Percentiles rank a stretch among this genome's conserved stretches.
phyloP scores from a whole-genome alignment of 2,113 vertebrate genomes.

The Triplophysa siluroides region DNA sequence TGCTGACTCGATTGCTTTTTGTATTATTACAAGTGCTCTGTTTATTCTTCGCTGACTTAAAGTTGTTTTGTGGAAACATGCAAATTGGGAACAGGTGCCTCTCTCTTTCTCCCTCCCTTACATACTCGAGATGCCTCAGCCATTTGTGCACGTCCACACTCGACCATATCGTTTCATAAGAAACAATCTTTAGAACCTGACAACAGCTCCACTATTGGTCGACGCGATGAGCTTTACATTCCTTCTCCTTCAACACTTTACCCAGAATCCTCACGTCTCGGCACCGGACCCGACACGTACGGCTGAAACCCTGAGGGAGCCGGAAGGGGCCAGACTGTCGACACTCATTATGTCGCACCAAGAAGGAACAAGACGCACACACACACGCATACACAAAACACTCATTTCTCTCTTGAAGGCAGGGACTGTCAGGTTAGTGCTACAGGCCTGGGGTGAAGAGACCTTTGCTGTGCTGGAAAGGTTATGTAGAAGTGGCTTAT shows the following conservation, averaged over 20 bases:
- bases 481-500: conserved; percentile 62
- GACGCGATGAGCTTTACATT: conserved; percentile 69
- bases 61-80: conserved; percentile 21
- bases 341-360: conserved; percentile 67
- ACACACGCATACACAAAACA: conserved; percentile 35
- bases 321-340: conserved; percentile 60
- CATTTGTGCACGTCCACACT: not conserved
- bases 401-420: conserved; percentile 41
- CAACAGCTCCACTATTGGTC: conserved; percentile 67
- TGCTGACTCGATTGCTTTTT: conserved; percentile 40
- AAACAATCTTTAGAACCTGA: conserved; percentile 50
- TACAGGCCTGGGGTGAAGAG: conserved; percentile 52
- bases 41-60: conserved; percentile 31
- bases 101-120: not conserved
- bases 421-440: conserved; percentile 51
- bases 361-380: conserved; percentile 45
- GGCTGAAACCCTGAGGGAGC: conserved; percentile 62
- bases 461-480: conserved; percentile 67
- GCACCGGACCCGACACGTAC: conserved; percentile 66
- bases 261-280: conserved; percentile 69
- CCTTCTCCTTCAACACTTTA: conserved; percentile 62
- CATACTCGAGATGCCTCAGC: no score
- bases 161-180: conserved; percentile 55
- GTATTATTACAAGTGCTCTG: conserved; percentile 27
- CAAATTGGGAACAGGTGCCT: conserved; percentile 13